Evolutionary conservation across 2,113 vertebrate genomes (phyloP), one percentile per base, ranked within the genome.

Genomic region (Cyanistes caeruleus): DNA sequence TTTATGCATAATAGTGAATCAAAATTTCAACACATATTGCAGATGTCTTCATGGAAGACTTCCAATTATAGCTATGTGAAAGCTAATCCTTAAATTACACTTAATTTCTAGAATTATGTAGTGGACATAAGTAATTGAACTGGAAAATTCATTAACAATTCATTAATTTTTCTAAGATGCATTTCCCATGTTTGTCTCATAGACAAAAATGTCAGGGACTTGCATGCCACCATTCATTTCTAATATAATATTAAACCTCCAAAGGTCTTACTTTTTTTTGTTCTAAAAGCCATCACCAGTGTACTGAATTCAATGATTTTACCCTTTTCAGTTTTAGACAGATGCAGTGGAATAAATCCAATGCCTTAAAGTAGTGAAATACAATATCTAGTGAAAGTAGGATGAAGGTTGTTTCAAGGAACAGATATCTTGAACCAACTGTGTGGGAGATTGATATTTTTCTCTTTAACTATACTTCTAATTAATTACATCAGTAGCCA

Each of bases 101-200:
- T 75, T 77, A 23, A 87, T 95, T 96, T 95, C 63, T 80, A 77
- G 89, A 51, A 73, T 89, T 76, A 80, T 68, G 13, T 77, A 72
- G 27, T 11, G 39, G 30, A 60, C 56, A 9, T n/a, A 88, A 94
- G 35, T 79, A 18, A 75, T 8, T 64, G 37, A 90, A 76, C 59
- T 91, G 49, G 80, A 94, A 96, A 95, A 95, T 90, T 89, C 43
- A 88, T 94, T 96, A 91, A 74, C 56, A 93, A 52, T 69, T 95
- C 10, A 39, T 91, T 89, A 90, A 90, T 90, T 37, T 62, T 92
- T 83, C 60, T 92, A 81, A 93, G 23, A 87, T 87, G 18, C 72
- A 89, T 90, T 60, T 85, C 17, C 49, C 41, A 39, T 63, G 39
- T 92, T 95, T 92, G 13, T 92, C 39, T 55, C 49, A 46, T 31